Evolutionary conservation across 2,113 vertebrate genomes (phyloP).

Genomic region (Grantiella picta): DNA sequence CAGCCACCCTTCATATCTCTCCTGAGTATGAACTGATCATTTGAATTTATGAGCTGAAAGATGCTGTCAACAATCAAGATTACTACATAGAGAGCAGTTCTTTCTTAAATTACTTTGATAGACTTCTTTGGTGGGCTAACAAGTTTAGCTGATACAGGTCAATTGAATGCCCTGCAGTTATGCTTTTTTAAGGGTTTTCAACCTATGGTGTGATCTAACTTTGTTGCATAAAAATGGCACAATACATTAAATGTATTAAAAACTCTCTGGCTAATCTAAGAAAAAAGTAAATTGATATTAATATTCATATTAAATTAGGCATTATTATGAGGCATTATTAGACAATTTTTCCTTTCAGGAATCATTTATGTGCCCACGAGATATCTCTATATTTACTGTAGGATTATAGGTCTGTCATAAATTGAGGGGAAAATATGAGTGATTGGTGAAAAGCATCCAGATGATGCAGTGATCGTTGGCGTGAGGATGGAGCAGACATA

Average conservation of each 20-base stretch:
- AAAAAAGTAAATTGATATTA: neutral
- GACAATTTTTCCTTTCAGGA: neutral
- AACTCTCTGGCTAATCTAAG: neutral
- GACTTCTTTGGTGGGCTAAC: neutral
- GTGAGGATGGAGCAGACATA: neutral
- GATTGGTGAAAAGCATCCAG: neutral
- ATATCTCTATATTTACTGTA: neutral
- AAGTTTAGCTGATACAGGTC: neutral
- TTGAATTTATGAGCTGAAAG: neutral
- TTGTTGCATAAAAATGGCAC: neutral
- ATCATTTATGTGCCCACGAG: neutral
- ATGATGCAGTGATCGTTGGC: neutral
- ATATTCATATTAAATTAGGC: too few relatives aligned
- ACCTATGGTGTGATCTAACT: neutral
- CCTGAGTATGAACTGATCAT: neutral
- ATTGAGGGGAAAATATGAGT: neutral
- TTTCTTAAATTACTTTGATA: neutral
- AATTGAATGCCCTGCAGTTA: neutral
- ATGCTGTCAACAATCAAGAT: neutral
- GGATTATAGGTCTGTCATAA: neutral
- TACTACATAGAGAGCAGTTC: neutral
- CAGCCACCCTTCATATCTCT: neutral
- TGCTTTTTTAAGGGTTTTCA: neutral
- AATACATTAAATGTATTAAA: neutral
- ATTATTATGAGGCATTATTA: too few relatives aligned